Percentiles rank a stretch among this genome's conserved stretches.
These are phyloP conservation scores for Leptura quadrifasciata DNA, from an alignment of 2,888 invertebrate species.

Conservation along the genomic window DNA sequence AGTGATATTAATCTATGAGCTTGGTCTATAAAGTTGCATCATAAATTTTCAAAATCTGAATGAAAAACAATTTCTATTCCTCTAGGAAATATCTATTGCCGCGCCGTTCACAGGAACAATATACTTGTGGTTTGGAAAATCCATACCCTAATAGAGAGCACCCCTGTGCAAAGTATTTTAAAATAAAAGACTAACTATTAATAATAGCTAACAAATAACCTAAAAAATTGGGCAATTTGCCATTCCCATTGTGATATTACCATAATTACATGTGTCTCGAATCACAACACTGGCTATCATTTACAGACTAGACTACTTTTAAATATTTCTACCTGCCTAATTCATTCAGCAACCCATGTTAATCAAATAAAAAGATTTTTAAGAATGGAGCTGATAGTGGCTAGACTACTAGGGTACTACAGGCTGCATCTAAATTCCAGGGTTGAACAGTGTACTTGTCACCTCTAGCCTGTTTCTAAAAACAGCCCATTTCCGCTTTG, in stretches of 20 bases:
- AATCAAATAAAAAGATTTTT: slow-evolving; percentile 31
- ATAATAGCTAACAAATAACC: no score
- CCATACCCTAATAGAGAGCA: no score
- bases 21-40: no score
- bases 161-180: no score
- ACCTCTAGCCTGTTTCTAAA: slow-evolving; percentile 46
- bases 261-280: background rate
- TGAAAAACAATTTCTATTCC: no score
- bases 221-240: no score
- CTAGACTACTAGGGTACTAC: slow-evolving; percentile 17
- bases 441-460: slow-evolving; percentile 45
- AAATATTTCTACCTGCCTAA: slow-evolving; percentile 37
- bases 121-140: no score
- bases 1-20: no score
- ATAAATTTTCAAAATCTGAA: no score
- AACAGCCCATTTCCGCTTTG: slow-evolving; percentile 58
- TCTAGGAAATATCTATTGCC: no score
- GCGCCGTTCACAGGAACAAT: no score
- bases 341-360: slow-evolving; percentile 33
- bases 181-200: no score
- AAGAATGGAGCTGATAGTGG: slow-evolving; percentile 16
- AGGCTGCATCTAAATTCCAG: slow-evolving; percentile 6
- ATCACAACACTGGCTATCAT: background rate
- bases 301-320: background rate
- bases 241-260: background rate